phyloP scores from a whole-genome alignment of 2,797 vertebrate species.

The Fringilla coelebs region DNA sequence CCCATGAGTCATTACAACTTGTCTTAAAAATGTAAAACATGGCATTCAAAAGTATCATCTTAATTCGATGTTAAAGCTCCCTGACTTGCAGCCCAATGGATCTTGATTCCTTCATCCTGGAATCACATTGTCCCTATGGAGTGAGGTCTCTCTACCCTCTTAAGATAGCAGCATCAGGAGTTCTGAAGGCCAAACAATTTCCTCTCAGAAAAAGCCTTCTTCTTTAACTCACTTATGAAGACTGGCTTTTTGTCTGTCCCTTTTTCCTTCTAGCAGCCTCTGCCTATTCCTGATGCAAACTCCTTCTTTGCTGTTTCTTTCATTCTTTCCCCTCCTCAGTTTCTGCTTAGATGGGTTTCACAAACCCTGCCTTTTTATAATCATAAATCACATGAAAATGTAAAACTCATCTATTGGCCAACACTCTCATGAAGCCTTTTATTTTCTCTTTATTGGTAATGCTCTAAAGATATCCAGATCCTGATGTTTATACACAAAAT shows the following conservation, averaged over 20 bases:
- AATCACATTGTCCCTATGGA: background rate
- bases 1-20: background rate
- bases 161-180: background rate
- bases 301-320: background rate
- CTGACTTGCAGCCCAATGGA: background rate
- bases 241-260: background rate
- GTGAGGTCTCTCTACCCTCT: background rate
- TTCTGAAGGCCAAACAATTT: background rate
- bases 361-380: background rate
- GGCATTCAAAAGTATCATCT: background rate
- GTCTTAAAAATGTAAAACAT: background rate
- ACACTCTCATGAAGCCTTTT: background rate
- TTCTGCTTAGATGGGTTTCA: background rate
- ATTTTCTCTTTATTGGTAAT: background rate
- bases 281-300: background rate
- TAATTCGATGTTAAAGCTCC: background rate
- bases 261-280: background rate
- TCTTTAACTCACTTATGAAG: background rate
- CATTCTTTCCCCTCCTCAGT: background rate
- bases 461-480: background rate
- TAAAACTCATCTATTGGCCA: background rate
- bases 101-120: background rate
- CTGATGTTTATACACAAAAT: background rate
- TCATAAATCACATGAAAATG: background rate
- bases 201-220: background rate